Base-by-base conservation (phyloP, 2,888 invertebrate species). In the Acrobasis repandana region DNA sequence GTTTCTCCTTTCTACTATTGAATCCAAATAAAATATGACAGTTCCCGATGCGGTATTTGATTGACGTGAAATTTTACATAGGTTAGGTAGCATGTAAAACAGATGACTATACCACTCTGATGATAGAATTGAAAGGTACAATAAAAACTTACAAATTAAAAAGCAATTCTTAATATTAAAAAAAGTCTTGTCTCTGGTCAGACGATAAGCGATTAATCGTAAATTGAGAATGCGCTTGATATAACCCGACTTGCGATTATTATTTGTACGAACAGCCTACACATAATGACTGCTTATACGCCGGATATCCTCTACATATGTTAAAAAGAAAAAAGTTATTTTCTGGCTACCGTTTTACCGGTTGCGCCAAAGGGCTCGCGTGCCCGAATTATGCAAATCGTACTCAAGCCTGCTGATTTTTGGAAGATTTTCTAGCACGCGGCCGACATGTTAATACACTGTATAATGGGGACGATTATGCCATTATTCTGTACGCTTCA, bases 281-380 rank as follows among this genome's bases (percentile, higher is more conserved):
- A 76, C 69, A 67, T 89, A 89, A 91, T 88, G 83, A 87, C 77
- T 86, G 82, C 80, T 84, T 80, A 73, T 75, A 70, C 77, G 78
- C 73, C 89, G 91, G 91, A 91, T 89, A 90, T 91, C 91, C 91
- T 88, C 74, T 76, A 77, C 85, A 84, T 83, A 80, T 81, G 84
- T 82, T 79, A 76, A 76, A 77, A 78, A 74, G 76, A 83, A 76
- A 84, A 82, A 85, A 84, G 79, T 72, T 69, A 75, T 75, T 70
- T 68, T 69, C 72, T 67, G 68, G 88, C 89, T 90, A 90, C 90
- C 83, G 88, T 88, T 83, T 75, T 75, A 68, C 66, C 69, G 66
- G 75, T 76, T 77, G 76, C 71, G 71, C 76, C 73, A 66, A 66
- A 70, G 76, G 76, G 76, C 69, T 67, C 85, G 88, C 90, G 88